Evolutionary conservation across 2,113 vertebrate species (phyloP).

Genomic region (Coregonus clupeaformis): DNA sequence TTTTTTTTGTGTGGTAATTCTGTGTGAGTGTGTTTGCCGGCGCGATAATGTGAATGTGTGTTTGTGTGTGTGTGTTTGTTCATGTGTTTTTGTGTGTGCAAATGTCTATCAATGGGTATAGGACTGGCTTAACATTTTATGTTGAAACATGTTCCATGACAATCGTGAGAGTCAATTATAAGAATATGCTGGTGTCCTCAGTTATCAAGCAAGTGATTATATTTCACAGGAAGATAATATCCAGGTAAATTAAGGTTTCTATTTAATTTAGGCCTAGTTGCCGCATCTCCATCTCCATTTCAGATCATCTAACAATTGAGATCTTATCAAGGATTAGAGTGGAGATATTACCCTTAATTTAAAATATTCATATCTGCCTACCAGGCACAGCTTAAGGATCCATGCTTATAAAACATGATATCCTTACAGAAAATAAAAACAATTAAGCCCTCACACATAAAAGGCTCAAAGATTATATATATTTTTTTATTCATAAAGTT

Average conservation of each 20-base stretch:
- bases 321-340: constrained; percentile 76
- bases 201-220: constrained; percentile 67
- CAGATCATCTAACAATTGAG: constrained; percentile 70
- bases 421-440: constrained; percentile 44
- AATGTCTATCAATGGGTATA: constrained; percentile 15
- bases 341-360: constrained; percentile 68
- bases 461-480: constrained; percentile 25
- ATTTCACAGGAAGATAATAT: constrained; percentile 69
- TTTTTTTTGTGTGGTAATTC: constrained; percentile 58
- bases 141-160: constrained; percentile 53
- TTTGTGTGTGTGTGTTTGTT: constrained; percentile 37
- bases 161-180: constrained; percentile 64
- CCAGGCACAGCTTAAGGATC: constrained; percentile 52
- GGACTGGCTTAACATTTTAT: constrained; percentile 27
- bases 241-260: constrained; percentile 73
- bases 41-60: not conserved
- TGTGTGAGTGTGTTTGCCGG: constrained; percentile 25
- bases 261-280: constrained; percentile 68
- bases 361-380: constrained; percentile 69
- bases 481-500: constrained; percentile 45
- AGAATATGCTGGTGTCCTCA: constrained; percentile 56
- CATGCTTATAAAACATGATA: constrained; percentile 43
- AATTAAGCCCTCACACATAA: constrained; percentile 43
- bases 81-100: constrained; percentile 1
- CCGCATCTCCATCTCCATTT: constrained; percentile 66